phyloP scores from a whole-genome alignment of 2,797 vertebrate species.

The Anas flavirostris region DNA sequence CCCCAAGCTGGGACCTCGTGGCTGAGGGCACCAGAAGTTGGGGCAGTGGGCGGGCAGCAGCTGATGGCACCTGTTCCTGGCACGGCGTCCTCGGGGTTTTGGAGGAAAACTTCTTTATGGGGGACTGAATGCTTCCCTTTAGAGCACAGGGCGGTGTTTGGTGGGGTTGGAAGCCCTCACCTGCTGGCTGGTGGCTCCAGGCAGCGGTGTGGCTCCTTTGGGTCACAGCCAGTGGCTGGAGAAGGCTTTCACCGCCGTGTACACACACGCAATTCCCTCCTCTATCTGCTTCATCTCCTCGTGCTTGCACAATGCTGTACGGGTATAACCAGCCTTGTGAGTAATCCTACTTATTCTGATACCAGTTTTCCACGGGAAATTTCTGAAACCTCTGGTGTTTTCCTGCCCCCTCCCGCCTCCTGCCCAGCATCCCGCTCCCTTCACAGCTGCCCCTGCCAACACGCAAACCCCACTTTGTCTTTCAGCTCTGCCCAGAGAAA shows the following conservation, averaged over 20 bases:
- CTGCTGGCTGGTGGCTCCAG: rapidly evolving
- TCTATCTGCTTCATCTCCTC: neutral
- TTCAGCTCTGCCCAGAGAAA: neutral
- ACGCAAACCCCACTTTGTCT: neutral
- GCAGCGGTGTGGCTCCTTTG: neutral
- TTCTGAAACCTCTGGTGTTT: neutral
- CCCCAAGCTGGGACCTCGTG: too few species aligned
- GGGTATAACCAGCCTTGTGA: neutral
- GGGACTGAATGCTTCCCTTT: neutral
- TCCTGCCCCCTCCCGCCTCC: neutral
- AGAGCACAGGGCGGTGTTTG: neutral
- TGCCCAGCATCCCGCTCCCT: neutral
- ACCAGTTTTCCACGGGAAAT: neutral
- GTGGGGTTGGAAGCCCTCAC: neutral
- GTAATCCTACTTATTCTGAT: neutral
- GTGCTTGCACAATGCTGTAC: neutral
- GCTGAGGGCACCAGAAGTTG: too few species aligned
- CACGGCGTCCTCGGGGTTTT: neutral
- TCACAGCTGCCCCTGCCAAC: neutral
- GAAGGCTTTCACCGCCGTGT: neutral
- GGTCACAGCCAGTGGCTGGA: neutral
- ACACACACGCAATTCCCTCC: neutral
- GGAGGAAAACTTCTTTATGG: neutral
- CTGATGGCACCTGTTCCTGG: rapidly evolving
- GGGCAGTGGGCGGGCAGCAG: neutral